Evolutionary conservation across 2,113 vertebrate genomes (phyloP).

Genomic region (Parotia lawesii): DNA sequence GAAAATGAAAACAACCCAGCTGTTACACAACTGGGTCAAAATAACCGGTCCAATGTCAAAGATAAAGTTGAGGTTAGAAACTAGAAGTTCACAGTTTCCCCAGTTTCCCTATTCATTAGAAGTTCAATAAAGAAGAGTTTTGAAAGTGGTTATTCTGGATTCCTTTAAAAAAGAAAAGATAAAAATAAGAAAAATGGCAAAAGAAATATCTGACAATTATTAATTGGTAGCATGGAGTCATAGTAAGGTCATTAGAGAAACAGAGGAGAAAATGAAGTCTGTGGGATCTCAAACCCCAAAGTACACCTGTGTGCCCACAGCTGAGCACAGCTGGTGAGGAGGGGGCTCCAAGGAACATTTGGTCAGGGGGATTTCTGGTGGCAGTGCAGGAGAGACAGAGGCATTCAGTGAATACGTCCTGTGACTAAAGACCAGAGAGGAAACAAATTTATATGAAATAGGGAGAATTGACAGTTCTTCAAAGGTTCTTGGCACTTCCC

Average conservation of each 20-base stretch:
- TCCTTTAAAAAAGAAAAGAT: background rate
- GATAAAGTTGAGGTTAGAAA: background rate
- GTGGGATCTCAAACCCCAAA: background rate
- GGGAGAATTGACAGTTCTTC: background rate
- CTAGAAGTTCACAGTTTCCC: background rate
- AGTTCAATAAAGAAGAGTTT: background rate
- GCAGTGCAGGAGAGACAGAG: background rate
- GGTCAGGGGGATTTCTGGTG: background rate
- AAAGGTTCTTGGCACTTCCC: background rate
- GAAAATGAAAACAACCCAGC: background rate
- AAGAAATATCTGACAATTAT: background rate
- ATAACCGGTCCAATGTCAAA: background rate
- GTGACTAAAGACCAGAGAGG: too few species aligned
- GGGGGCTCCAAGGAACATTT: background rate
- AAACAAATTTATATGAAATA: fast-evolving
- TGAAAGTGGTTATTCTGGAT: background rate
- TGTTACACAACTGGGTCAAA: background rate
- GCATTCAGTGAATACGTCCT: background rate
- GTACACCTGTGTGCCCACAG: background rate
- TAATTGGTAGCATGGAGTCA: background rate
- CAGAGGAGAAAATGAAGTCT: background rate
- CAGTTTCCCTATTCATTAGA: background rate
- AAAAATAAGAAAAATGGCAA: background rate
- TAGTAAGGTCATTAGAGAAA: background rate
- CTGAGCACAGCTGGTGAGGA: background rate